These are phyloP conservation scores for Cydia strobilella DNA, from an alignment of 1,140 invertebrate genomes.

Conservation along the genomic window DNA sequence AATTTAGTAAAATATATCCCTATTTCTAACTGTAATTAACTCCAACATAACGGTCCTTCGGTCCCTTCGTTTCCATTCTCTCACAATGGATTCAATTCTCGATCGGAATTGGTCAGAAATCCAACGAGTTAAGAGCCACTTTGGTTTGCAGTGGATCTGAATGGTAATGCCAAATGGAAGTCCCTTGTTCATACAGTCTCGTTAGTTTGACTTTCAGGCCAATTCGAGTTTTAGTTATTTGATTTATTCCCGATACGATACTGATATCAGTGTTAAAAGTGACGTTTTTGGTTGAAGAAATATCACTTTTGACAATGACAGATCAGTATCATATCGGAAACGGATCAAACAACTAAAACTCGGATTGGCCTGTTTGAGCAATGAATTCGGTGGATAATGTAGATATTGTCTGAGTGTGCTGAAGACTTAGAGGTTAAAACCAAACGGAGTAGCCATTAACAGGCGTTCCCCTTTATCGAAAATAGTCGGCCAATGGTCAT, in stretches of 20 bases:
- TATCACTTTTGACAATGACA: too few species aligned
- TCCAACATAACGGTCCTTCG: neutral
- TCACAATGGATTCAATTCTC: neutral
- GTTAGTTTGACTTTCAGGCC: neutral
- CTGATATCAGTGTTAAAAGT: too few species aligned
- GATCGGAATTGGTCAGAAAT: neutral
- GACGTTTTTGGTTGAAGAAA: too few species aligned
- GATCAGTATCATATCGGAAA: too few species aligned
- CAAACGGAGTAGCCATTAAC: too few species aligned
- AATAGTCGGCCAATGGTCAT: too few species aligned
- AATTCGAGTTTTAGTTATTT: too few species aligned
- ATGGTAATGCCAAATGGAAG: neutral
- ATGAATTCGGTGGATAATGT: neutral
- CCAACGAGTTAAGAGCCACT: neutral
- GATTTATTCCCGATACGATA: too few species aligned
- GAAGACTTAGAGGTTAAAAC: too few species aligned
- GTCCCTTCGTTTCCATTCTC: neutral
- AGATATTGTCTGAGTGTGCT: neutral
- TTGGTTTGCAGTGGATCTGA: constrained; percentile 3
- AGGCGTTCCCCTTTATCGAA: too few species aligned
- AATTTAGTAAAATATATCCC: neutral
- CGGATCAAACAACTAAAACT: too few species aligned
- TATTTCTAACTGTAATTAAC: neutral
- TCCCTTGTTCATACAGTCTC: neutral
- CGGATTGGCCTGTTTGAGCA: neutral